Conservation (phyloP, 2,797 vertebrate genomes). For the Aplochiton taeniatus region DNA sequence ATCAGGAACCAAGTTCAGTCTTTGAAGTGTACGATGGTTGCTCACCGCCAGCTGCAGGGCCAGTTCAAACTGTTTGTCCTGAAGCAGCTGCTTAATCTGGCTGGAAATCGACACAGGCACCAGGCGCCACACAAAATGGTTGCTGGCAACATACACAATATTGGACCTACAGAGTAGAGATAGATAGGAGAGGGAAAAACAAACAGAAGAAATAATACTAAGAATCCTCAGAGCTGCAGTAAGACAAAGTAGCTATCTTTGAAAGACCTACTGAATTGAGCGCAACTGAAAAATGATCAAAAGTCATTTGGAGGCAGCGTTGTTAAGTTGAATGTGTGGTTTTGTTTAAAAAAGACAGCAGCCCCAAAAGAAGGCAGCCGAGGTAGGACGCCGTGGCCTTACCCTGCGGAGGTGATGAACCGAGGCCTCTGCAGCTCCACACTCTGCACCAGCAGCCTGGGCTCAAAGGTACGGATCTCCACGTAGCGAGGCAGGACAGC, state of each 20-base stretch:
- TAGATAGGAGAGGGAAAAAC: conserved; percentile 10
- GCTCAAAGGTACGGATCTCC: conserved; percentile 96
- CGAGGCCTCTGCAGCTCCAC: conserved; percentile 96
- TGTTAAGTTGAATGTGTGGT: not conserved
- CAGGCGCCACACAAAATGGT: conserved; percentile 99
- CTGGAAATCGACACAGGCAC: conserved; percentile 95
- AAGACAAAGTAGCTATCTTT: too few relatives aligned
- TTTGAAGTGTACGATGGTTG: conserved; percentile 1
- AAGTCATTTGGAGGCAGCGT: too few relatives aligned
- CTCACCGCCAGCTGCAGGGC: conserved; percentile 96
- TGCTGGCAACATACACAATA: conserved; percentile 96
- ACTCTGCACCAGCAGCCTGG: conserved; percentile 93
- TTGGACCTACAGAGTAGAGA: conserved; percentile 78
- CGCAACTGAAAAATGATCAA: not conserved
- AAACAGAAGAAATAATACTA: too few relatives aligned
- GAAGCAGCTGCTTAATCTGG: conserved; percentile 95
- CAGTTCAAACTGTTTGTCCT: conserved; percentile 98
- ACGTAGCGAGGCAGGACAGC: conserved; percentile 94
- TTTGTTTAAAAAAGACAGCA: not conserved
- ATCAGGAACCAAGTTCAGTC: not conserved
- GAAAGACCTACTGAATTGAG: not conserved
- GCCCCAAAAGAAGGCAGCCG: not conserved
- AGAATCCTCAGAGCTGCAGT: too few relatives aligned
- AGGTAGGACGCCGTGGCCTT: conserved; percentile 16
- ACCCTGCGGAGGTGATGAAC: conserved; percentile 96